Conservation (phyloP, 2,797 vertebrate species). For the Sphaeramia orbicularis region DNA sequence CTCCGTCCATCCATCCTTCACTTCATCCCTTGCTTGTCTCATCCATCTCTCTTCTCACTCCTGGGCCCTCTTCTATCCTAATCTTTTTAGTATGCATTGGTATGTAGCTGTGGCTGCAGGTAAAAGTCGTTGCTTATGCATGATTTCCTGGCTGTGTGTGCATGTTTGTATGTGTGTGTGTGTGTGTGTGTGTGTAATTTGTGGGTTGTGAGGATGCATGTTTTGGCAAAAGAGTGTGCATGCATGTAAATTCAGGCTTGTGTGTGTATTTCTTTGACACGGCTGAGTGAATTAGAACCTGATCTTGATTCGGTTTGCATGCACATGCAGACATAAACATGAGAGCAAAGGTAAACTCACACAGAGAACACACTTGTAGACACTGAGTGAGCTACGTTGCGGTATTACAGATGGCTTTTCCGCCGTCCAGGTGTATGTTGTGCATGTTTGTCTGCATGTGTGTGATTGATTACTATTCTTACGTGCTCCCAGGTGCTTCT, state of each 20-base stretch:
- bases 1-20: conserved; percentile 62
- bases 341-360: conserved; percentile 4
- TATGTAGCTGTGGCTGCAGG: conserved; percentile 60
- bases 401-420: conserved; percentile 62
- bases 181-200: conserved; percentile 1
- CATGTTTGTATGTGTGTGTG: conserved; percentile 28
- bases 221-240: conserved; percentile 29
- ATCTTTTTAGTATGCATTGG: conserved; percentile 76
- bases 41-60: conserved; percentile 58
- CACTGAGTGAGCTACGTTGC: conserved; percentile 18
- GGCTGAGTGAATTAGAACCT: conserved; percentile 45
- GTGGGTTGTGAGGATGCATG: conserved; percentile 17
- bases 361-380: conserved; percentile 4
- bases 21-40: conserved; percentile 58
- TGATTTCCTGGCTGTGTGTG: conserved; percentile 43
- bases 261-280: conserved; percentile 40
- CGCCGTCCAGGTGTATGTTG: conserved; percentile 55
- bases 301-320: conserved; percentile 58
- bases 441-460: conserved; percentile 27
- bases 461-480: conserved; percentile 66
- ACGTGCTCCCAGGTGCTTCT: conserved; percentile 49
- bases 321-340: conserved; percentile 32
- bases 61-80: conserved; percentile 46
- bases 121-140: conserved; percentile 67
- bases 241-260: conserved; percentile 58